Conservation (phyloP, 2,113 vertebrate genomes). For the Tursiops truncatus region DNA sequence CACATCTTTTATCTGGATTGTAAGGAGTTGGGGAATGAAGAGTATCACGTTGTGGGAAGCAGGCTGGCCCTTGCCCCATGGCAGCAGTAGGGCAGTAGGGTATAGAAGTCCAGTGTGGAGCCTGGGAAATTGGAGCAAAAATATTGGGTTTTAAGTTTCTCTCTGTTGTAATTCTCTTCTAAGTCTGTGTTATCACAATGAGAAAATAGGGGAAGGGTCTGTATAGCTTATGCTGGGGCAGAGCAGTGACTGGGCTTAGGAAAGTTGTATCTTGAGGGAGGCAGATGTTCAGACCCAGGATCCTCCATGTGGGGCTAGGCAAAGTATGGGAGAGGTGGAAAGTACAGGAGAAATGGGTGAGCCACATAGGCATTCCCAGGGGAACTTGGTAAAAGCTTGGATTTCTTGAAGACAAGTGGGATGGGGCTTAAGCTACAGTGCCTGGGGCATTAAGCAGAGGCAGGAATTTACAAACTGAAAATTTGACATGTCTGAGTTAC, state of each 20-base stretch:
- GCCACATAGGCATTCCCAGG: neutral
- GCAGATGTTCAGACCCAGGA: neutral
- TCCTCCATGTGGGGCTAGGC: neutral
- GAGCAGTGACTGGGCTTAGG: neutral
- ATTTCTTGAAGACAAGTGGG: neutral
- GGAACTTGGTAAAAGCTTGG: neutral
- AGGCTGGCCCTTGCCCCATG: neutral
- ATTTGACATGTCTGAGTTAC: neutral
- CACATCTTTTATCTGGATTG: neutral
- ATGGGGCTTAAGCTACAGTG: neutral
- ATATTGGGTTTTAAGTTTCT: slow-evolving; percentile 15
- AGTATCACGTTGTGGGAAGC: neutral
- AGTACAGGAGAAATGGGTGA: neutral
- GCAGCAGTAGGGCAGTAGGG: neutral
- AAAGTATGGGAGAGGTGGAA: neutral
- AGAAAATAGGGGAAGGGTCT: neutral
- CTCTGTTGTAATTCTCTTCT: slow-evolving; percentile 36
- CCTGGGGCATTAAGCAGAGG: neutral
- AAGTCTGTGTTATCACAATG: neutral
- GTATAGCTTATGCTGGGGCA: neutral
- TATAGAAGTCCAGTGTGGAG: neutral
- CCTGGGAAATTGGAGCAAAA: slow-evolving; percentile 14
- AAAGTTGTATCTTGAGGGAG: neutral
- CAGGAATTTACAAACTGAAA: neutral
- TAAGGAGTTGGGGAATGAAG: neutral